Conservation (phyloP, 2,888 invertebrate species). For the Ormyrus nitidulus region DNA sequence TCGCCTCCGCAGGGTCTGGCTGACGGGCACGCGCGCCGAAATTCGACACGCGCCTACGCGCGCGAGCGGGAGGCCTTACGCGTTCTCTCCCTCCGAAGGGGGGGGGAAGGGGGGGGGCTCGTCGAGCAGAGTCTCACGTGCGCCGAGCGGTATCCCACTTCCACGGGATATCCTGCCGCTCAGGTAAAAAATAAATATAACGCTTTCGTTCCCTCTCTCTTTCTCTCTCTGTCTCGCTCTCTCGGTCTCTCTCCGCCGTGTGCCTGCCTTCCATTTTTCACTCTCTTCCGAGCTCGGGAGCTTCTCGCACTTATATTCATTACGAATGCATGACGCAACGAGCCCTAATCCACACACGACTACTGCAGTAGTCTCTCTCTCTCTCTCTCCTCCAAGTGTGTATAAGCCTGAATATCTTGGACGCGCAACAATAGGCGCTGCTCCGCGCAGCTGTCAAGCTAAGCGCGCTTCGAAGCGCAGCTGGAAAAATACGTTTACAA, state of each 20-base stretch:
- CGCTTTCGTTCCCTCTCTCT: neutral
- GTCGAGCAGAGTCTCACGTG: slow-evolving; percentile 55
- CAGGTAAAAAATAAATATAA: slow-evolving; percentile 2
- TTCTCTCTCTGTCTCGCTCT: neutral
- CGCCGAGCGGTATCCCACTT: slow-evolving; percentile 54
- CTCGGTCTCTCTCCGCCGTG: neutral
- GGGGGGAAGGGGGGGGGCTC: neutral
- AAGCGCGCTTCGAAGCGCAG: too few species aligned
- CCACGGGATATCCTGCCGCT: slow-evolving; percentile 65
- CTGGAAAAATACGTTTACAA: too few species aligned
- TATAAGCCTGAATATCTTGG: too few species aligned
- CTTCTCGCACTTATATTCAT: neutral
- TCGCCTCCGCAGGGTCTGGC: slow-evolving; percentile 60
- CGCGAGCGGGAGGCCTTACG: slow-evolving; percentile 63
- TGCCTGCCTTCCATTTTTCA: neutral
- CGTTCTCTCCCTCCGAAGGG: slow-evolving; percentile 20
- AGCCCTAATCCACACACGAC: too few species aligned
- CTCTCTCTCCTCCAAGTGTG: too few species aligned
- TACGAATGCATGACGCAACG: too few species aligned
- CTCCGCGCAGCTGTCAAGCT: too few species aligned
- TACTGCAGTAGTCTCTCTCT: too few species aligned
- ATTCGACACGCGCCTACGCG: slow-evolving; percentile 65
- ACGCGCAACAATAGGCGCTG: too few species aligned
- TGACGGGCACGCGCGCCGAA: slow-evolving; percentile 71
- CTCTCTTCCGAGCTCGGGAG: slow-evolving; percentile 8